phyloP scores from a whole-genome alignment of 2,797 vertebrate species.

The Lacerta bilineata region DNA sequence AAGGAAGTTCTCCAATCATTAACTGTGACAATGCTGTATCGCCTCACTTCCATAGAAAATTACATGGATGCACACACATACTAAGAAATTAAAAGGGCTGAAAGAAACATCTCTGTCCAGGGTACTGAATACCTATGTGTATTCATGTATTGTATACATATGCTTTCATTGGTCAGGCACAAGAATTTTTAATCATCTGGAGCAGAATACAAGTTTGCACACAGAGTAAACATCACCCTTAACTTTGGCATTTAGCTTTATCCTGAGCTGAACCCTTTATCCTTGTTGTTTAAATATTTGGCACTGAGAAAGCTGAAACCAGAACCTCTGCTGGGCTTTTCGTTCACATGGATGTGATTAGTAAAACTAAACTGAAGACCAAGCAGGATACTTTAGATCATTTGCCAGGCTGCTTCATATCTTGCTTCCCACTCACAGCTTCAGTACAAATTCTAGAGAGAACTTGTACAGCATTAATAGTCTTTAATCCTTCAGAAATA shows the following conservation, averaged over 20 bases:
- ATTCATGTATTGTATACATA: background rate
- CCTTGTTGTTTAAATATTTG: slow-evolving; percentile 10
- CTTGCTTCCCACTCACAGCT: too few relatives aligned
- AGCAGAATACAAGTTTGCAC: background rate
- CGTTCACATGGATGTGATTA: background rate
- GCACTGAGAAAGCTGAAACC: background rate
- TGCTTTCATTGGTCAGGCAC: background rate
- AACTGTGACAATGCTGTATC: too few relatives aligned
- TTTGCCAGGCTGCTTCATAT: too few relatives aligned
- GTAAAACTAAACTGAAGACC: background rate
- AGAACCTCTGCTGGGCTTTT: background rate
- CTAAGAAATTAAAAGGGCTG: background rate
- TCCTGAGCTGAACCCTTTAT: background rate
- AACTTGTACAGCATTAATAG: too few relatives aligned
- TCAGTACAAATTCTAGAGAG: too few relatives aligned
- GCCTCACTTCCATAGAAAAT: too few relatives aligned
- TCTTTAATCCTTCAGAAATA: too few relatives aligned
- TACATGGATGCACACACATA: background rate
- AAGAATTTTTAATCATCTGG: background rate
- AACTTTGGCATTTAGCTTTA: background rate
- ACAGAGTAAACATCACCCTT: background rate
- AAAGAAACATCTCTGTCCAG: background rate
- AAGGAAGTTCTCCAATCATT: too few relatives aligned
- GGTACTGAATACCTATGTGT: background rate
- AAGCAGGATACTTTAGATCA: background rate